Percentiles rank a stretch among this genome's conserved stretches.
Evolutionary conservation across 2,888 invertebrate species (phyloP).

Genomic region (Netelia inedita): DNA sequence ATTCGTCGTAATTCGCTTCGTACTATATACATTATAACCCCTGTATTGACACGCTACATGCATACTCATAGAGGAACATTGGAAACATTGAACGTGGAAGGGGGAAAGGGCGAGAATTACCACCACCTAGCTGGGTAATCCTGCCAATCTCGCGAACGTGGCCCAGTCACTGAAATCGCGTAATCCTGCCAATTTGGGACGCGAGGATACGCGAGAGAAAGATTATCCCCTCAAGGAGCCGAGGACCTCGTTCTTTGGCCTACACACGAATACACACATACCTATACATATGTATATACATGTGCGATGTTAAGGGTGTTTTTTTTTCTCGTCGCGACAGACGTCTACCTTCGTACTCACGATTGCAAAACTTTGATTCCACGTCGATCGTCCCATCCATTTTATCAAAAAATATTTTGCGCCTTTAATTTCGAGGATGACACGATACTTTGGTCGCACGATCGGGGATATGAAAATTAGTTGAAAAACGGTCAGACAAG

Average conservation of each 20-base stretch:
- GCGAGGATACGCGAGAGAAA: conserved; percentile 68
- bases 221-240: conserved; percentile 67
- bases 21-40: conserved; percentile 10
- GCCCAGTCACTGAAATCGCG: conserved; percentile 78
- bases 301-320: conserved; percentile 66
- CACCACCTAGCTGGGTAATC: conserved; percentile 79
- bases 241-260: conserved; percentile 30
- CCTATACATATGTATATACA: neutral
- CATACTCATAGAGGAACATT: conserved; percentile 20
- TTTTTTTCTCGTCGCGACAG: conserved; percentile 23
- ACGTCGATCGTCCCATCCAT: neutral
- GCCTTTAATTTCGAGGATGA: neutral
- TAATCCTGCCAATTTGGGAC: conserved; percentile 83
- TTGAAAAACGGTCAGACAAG: neutral
- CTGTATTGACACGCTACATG: conserved; percentile 41
- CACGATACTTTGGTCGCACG: conserved; percentile 1
- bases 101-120: conserved; percentile 60
- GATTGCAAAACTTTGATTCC: conserved; percentile 63
- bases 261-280: neutral
- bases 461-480: conserved; percentile 10
- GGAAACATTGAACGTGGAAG: conserved; percentile 46
- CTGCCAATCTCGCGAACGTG: conserved; percentile 82
- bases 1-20: conserved; percentile 49
- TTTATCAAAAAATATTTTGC: too few relatives aligned
- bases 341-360: conserved; percentile 32